These are phyloP conservation scores for Zeus faber DNA, from an alignment of 2,113 vertebrate species.

Conservation along the genomic window DNA sequence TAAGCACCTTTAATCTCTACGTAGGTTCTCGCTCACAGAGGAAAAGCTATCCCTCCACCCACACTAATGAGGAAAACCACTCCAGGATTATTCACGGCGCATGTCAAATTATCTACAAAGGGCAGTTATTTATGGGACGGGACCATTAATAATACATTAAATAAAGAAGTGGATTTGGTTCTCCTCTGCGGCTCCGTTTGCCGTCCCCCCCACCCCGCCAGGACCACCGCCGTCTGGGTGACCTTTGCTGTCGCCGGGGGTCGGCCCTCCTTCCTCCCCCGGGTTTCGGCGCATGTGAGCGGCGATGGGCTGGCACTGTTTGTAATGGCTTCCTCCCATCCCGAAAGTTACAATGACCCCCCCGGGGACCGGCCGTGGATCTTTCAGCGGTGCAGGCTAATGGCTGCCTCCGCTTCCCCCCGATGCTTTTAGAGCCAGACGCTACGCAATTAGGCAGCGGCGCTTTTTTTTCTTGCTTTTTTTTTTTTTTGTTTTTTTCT, in stretches of 20 bases:
- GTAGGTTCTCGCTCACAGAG: neutral
- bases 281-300: neutral
- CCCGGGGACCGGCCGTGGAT: slow-evolving; percentile 15
- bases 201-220: neutral
- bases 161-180: neutral
- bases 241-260: slow-evolving; percentile 11
- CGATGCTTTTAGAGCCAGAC: neutral
- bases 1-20: slow-evolving; percentile 29
- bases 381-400: slow-evolving; percentile 19
- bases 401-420: slow-evolving; percentile 1
- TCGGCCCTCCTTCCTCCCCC: neutral
- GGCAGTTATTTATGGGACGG: slow-evolving; percentile 16
- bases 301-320: slow-evolving; percentile 1
- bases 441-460: neutral
- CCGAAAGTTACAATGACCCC: slow-evolving; percentile 4
- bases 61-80: slow-evolving; percentile 20
- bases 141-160: slow-evolving; percentile 22
- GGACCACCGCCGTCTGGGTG: neutral
- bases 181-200: neutral
- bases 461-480: too few species aligned
- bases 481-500: neutral
- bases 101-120: slow-evolving; percentile 13
- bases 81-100: neutral
- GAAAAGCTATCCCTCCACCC: slow-evolving; percentile 18
- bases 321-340: slow-evolving; percentile 15